A percentile compares a stretch with the other conserved stretches of the same genome.
These are phyloP conservation scores for Manis crassicaudata DNA, from an alignment of 2,797 vertebrate genomes.

Conservation along the genomic window DNA sequence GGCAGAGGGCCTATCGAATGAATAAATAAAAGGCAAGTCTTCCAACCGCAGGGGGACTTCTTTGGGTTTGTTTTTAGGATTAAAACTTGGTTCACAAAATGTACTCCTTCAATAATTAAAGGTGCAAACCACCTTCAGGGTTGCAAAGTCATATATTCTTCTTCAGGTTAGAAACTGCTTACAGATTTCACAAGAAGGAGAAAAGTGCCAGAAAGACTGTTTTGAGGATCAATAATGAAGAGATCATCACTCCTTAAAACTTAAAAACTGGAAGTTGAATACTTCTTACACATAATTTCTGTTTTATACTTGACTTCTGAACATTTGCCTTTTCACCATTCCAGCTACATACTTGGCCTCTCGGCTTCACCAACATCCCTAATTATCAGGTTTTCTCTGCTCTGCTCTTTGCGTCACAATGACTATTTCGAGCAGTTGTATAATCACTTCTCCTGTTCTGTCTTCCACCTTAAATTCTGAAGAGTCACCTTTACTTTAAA, in stretches of 20 bases:
- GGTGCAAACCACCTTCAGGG: not conserved
- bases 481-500: constrained; percentile 34
- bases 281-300: not conserved
- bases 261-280: not conserved
- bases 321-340: not conserved
- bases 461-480: constrained; percentile 65
- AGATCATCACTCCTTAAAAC: not conserved
- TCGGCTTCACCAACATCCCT: not conserved
- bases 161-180: not conserved
- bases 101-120: not conserved
- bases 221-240: not conserved
- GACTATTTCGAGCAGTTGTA: constrained; percentile 48
- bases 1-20: not conserved
- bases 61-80: not conserved
- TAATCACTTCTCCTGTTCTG: constrained; percentile 45
- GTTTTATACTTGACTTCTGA: not conserved
- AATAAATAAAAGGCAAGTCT: not conserved
- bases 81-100: constrained; percentile 2
- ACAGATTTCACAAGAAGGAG: constrained; percentile 32
- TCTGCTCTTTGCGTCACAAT: not conserved
- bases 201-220: not conserved
- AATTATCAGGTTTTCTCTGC: not conserved
- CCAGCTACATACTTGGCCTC: not conserved
- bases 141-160: not conserved
- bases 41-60: not conserved